phyloP scores from a whole-genome alignment of 1,140 invertebrate species.

The Hirudo medicinalis region DNA sequence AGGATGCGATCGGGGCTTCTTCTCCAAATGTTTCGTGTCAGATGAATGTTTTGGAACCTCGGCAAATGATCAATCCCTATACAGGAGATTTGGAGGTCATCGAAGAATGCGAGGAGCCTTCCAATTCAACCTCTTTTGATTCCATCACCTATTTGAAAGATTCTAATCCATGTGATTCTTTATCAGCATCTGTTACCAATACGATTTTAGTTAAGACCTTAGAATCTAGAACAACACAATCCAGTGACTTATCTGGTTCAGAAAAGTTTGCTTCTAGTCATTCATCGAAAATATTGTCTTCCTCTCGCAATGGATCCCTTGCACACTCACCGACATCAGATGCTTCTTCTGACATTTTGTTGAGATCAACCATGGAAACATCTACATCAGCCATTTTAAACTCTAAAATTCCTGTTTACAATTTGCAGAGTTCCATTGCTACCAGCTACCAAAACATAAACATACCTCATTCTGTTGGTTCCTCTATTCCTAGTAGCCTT shows the following conservation, averaged over 20 bases:
- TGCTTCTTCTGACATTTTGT: no score
- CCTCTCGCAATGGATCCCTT: no score
- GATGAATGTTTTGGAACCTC: conserved; percentile 40
- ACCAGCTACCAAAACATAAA: no score
- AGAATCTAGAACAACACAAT: not conserved
- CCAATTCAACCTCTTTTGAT: not conserved
- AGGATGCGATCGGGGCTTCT: not conserved
- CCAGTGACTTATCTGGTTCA: not conserved
- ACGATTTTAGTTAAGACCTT: not conserved
- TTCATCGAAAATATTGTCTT: not conserved
- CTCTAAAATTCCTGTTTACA: no score
- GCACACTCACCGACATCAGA: no score
- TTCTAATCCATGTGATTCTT: not conserved
- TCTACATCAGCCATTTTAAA: no score
- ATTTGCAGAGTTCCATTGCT: no score
- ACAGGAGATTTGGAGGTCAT: conserved; percentile 71
- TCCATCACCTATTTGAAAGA: not conserved
- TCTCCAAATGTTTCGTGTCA: not conserved
- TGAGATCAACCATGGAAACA: no score
- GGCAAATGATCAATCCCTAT: conserved; percentile 71
- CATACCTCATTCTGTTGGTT: no score
- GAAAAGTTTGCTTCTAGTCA: not conserved
- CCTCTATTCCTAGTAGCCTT: no score
- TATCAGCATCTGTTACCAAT: not conserved
- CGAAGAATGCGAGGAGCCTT: conserved; percentile 24